Evolutionary conservation across 2,113 vertebrate species (phyloP), one percentile per base, ranked within the genome.

Genomic region (Thymallus thymallus): DNA sequence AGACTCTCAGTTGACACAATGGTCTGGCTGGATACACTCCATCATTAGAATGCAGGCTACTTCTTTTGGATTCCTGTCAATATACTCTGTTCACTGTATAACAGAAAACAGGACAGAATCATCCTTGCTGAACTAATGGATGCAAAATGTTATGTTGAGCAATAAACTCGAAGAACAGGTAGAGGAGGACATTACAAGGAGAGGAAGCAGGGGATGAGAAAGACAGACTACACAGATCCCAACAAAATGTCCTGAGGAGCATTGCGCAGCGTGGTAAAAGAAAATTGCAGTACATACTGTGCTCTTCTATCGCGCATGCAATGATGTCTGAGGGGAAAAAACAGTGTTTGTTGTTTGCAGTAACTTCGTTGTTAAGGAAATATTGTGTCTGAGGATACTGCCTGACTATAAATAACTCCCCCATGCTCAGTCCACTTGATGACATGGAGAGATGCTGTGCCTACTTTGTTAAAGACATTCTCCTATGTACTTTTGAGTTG

Each of bases 1-100:
- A 74, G 62, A 72, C 60, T 77, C 60, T n/a, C n/a, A 62, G 46
- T 45, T 80, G 77, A 76, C 76, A 66, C 71, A 79, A 71, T 76
- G 73, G 62, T 61, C 74, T 75, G 67, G 73, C 76, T 74, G 73
- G 68, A 78, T 68, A 68, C 63, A 67, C 74, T 76, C 61, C 45
- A 16, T 71, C 51, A 69, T 79, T 72, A 26, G 41, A 81, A 69
- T 80, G 76, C 66, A 75, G 64, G 46, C 46, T 73, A n/a, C n/a
- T n/a, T n/a, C 61, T 76, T 67, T 72, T 77, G 30, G 55, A 73
- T 68, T 45, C 67, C 29, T 67, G 65, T 79, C 74, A 81, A 80
- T 71, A 69, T 61, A 73, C 48, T 29, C 20, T 74, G 69, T 63
- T 48, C 55, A 55, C 3, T 18, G 41, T 58, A 67, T 13, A 45